phyloP scores from a whole-genome alignment of 2,888 invertebrate genomes.

The Fragum whitleyi region DNA sequence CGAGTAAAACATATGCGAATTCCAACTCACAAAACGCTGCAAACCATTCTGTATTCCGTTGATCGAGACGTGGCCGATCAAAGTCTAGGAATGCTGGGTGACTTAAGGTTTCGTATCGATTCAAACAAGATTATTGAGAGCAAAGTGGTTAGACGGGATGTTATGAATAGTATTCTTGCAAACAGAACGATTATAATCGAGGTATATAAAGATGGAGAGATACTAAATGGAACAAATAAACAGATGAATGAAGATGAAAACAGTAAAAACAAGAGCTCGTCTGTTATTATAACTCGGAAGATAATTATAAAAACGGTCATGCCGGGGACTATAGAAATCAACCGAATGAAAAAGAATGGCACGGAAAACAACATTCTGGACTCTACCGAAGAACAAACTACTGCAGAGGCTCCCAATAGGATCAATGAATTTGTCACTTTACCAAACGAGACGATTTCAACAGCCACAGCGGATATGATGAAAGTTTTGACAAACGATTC shows the following conservation, averaged over 20 bases:
- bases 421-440: no score
- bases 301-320: constrained; percentile 11
- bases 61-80: constrained; percentile 39
- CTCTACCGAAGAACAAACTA: not conserved
- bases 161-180: not conserved
- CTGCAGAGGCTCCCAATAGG: no score
- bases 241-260: no score
- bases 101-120: constrained; percentile 43
- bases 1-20: constrained; percentile 34
- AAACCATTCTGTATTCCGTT: constrained; percentile 44
- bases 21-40: constrained; percentile 28
- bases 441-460: no score
- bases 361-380: not conserved
- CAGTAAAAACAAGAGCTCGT: not conserved
- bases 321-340: not conserved
- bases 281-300: not conserved
- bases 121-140: constrained; percentile 19
- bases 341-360: not conserved
- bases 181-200: not conserved
- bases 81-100: constrained; percentile 42
- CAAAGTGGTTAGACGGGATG: not conserved
- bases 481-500: no score
- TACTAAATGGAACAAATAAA: no score
- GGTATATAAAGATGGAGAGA: not conserved
- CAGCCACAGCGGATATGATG: no score